Conservation (phyloP, 2,113 vertebrate species). For the Apistogramma diplotaenia region DNA sequence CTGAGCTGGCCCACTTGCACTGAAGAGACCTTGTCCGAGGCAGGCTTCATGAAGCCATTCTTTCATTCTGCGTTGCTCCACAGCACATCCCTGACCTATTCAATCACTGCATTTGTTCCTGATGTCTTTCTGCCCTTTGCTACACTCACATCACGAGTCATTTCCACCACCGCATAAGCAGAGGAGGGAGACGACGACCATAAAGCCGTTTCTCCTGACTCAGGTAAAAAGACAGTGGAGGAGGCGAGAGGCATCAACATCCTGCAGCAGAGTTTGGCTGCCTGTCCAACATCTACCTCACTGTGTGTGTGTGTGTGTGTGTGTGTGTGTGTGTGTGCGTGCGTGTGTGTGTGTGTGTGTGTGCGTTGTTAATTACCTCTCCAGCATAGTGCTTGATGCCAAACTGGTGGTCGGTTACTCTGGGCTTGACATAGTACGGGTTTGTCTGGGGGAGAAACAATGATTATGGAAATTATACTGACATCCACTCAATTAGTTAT, state of each 20-base stretch:
- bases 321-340: slow-evolving; percentile 7
- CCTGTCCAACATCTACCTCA: slow-evolving; percentile 17
- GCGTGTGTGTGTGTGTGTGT: slow-evolving; percentile 6
- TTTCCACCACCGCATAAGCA: neutral
- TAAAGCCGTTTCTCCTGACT: slow-evolving; percentile 27
- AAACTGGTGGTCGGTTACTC: slow-evolving; percentile 90
- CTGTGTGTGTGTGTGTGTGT: slow-evolving; percentile 9
- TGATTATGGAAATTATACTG: neutral
- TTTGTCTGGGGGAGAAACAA: slow-evolving; percentile 79
- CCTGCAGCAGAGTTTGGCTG: slow-evolving; percentile 25
- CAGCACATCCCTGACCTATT: neutral
- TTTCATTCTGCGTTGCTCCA: slow-evolving; percentile 28
- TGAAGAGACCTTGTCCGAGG: slow-evolving; percentile 65
- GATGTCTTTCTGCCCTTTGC: neutral
- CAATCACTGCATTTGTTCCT: slow-evolving; percentile 1
- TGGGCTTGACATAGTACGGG: slow-evolving; percentile 86
- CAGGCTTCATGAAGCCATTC: slow-evolving; percentile 54
- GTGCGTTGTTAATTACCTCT: slow-evolving; percentile 79
- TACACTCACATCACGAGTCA: slow-evolving; percentile 8
- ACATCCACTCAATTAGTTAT: neutral
- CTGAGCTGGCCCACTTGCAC: slow-evolving; percentile 51
- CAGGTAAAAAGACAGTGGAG: slow-evolving; percentile 17
- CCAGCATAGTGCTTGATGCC: slow-evolving; percentile 92
- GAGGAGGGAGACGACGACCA: neutral
- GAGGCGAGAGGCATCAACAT: neutral